Evolutionary conservation across 2,797 vertebrate species (phyloP).

Genomic region (Erethizon dorsatum): DNA sequence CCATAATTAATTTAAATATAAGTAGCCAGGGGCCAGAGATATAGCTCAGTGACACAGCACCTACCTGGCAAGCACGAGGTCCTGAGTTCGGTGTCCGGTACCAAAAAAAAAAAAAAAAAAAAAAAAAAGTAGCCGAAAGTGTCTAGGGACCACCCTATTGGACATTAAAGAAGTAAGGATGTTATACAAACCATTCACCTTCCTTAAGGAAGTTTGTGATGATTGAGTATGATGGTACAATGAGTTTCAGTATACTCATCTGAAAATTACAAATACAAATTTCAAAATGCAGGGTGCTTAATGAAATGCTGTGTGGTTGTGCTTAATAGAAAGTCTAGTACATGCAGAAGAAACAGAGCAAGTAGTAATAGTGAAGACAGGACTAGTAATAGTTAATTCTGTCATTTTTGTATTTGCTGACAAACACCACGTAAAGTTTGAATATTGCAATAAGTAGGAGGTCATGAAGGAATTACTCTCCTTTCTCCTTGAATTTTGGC

Average conservation of each 20-base stretch:
- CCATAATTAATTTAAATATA: constrained; percentile 39
- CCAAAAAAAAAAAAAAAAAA: too few species aligned
- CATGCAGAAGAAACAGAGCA: neutral
- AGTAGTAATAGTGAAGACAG: neutral
- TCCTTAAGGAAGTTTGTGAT: neutral
- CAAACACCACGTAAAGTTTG: neutral
- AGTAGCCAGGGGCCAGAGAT: neutral
- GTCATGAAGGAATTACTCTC: neutral
- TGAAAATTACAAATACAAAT: constrained; percentile 46
- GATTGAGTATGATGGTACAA: neutral
- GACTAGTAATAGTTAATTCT: neutral
- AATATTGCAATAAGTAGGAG: neutral
- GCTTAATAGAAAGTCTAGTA: neutral
- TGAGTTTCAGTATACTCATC: neutral
- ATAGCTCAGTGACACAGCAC: too few species aligned
- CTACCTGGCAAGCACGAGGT: too few species aligned
- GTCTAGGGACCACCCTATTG: neutral
- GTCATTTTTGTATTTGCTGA: neutral
- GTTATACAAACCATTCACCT: neutral
- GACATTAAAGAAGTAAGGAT: neutral
- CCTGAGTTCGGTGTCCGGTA: too few species aligned
- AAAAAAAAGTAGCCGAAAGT: neutral
- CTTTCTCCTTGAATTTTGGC: neutral
- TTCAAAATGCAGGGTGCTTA: neutral
- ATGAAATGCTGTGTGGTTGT: neutral